Base-by-base conservation (phyloP, 2,113 vertebrate species). In the Nettapus auritus region DNA sequence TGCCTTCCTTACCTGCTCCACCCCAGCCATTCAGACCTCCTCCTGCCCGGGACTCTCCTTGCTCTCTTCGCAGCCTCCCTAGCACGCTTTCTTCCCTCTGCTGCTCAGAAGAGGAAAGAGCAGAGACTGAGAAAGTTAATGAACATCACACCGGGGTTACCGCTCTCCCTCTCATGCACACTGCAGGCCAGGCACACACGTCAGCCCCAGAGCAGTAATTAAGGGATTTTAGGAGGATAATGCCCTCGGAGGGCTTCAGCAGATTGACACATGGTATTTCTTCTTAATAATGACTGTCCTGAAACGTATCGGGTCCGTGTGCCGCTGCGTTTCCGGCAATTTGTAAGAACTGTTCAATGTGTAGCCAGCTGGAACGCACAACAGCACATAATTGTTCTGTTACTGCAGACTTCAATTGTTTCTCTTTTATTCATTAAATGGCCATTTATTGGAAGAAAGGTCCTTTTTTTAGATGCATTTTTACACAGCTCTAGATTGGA, bases 341-440 rank as follows among this genome's bases (percentile, higher is more conserved):
- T 92, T 94, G 92, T 94, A 86, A 93, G 85, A 77, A 15, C 44
- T 69, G 93, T 46, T 97, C 93, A 83, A 2, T 85, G 83, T 92
- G 83, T 77, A 96, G 75, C 90, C 93, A 93, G 93, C 94, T 94
- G 94, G 93, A 97, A 96, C 93, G 17, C 96, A 82, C 67, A 91
- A 92, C 68, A 55, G 59, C 79, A 92, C 62, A 57, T 95, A 90
- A 97, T 95, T 96, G 95, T 96, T 96, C 94, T 89, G 33, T 84
- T 86, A 63, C 91, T 88, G 92, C 66, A 95, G 94, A 91, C 85
- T 94, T 93, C 91, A 96, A 70, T 96, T 96, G 93, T 97, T 96
- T 93, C 89, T 95, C 90, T 94, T 94, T 96, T 92, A 89, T 89
- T 96, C 94, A 96, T 95, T 96, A 97, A 92, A 96, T 62, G 84